Percentiles rank a stretch among this genome's conserved stretches.
Evolutionary conservation across 53 echinoderm and acorn worm species (phyloP).

Genomic region (Zoroaster sp.): DNA sequence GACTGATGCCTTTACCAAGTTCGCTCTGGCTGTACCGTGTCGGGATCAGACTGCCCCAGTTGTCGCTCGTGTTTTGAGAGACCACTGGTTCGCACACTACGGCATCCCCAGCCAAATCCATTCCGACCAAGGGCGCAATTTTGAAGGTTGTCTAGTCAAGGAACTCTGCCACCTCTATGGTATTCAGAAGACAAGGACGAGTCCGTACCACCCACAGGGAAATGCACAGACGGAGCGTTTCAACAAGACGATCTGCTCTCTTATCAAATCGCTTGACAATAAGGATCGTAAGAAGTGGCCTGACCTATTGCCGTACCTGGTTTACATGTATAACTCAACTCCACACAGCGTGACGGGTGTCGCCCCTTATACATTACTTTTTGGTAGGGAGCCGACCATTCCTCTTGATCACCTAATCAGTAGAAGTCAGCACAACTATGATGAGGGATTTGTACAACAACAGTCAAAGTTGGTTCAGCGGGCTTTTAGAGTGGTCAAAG

Average conservation of each 20-base stretch:
- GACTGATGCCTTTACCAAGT: slow-evolving; percentile 71
- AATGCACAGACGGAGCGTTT: slow-evolving; percentile 58
- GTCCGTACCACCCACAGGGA: slow-evolving; percentile 52
- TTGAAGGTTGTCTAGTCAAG: slow-evolving; percentile 43
- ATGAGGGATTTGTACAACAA: too few species aligned
- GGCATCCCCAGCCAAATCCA: slow-evolving; percentile 55
- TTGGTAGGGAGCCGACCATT: too few species aligned
- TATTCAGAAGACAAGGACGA: slow-evolving; percentile 34
- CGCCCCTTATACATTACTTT: too few species aligned
- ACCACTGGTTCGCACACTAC: slow-evolving; percentile 62
- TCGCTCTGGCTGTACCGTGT: slow-evolving; percentile 61
- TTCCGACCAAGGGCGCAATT: slow-evolving; percentile 69
- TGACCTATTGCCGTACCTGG: slow-evolving; percentile 27
- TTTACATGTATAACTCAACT: slow-evolving; percentile 21
- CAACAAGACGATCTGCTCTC: slow-evolving; percentile 43
- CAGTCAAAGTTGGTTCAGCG: too few species aligned
- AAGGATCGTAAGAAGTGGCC: slow-evolving; percentile 35
- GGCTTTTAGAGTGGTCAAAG: too few species aligned
- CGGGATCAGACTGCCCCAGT: slow-evolving; percentile 57
- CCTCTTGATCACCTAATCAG: too few species aligned
- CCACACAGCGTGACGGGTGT: too few species aligned
- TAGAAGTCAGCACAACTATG: too few species aligned
- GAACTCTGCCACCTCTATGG: slow-evolving; percentile 42
- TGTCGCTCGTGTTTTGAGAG: slow-evolving; percentile 47
- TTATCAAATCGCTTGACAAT: slow-evolving; percentile 33